Evolutionary conservation across 2,888 invertebrate species (phyloP).

Genomic region (Agrilus mali): DNA sequence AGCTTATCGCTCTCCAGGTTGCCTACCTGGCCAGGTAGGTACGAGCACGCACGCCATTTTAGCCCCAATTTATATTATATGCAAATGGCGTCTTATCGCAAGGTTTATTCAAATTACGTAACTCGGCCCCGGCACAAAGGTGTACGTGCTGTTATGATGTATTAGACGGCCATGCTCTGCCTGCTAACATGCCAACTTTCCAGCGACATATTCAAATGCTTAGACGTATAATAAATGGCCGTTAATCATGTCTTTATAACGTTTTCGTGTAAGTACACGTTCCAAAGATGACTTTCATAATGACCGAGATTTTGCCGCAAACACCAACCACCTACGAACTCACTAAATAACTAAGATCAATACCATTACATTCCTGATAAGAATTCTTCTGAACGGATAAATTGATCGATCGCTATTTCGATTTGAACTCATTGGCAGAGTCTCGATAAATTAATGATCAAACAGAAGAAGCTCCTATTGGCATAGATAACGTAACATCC

Average conservation of each 20-base stretch:
- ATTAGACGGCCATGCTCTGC: slow-evolving; percentile 1
- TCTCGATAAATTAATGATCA: no score
- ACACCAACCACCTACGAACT: neutral
- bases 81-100: slow-evolving; percentile 32
- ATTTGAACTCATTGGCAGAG: no score
- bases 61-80: slow-evolving; percentile 39
- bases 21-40: slow-evolving; percentile 22
- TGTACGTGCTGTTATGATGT: slow-evolving; percentile 5
- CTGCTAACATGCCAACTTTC: neutral
- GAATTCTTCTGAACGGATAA: no score
- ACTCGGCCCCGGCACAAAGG: slow-evolving; percentile 10
- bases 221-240: slow-evolving; percentile 17
- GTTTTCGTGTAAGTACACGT: slow-evolving; percentile 6
- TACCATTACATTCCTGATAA: no score
- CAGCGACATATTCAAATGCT: slow-evolving; percentile 16
- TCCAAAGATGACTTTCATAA: no score
- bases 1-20: slow-evolving; percentile 15
- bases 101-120: slow-evolving; percentile 31
- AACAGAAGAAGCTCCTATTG: no score
- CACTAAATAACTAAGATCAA: no score
- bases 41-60: slow-evolving; percentile 35
- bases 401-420: no score
- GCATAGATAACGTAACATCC: no score
- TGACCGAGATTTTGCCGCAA: neutral
- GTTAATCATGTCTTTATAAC: slow-evolving; percentile 15